phyloP scores from a whole-genome alignment of 2,797 vertebrate species.

The Chrosomus eos region DNA sequence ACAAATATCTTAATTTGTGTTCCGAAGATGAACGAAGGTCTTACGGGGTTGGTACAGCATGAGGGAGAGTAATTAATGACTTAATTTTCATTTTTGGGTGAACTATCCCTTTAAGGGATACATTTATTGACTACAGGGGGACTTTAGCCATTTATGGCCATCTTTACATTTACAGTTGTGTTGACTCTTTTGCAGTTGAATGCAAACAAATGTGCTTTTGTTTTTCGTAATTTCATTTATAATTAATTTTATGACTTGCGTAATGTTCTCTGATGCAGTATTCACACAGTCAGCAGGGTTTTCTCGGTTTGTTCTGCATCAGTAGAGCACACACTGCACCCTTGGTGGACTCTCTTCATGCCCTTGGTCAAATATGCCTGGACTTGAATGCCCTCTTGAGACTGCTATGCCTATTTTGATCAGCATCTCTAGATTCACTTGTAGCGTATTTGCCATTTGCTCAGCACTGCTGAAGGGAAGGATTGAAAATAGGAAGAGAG shows the following conservation, averaged over 20 bases:
- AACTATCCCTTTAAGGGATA: too few species aligned
- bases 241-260: not conserved
- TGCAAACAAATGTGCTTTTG: not conserved
- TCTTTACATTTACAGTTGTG: too few species aligned
- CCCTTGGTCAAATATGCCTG: conserved; percentile 33
- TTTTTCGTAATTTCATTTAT: not conserved
- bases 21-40: too few species aligned
- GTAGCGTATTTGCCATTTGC: not conserved
- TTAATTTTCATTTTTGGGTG: too few species aligned
- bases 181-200: not conserved
- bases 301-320: not conserved
- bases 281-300: not conserved
- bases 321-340: not conserved
- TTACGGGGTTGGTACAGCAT: too few species aligned
- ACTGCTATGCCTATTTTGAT: conserved; percentile 25
- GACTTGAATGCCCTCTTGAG: conserved; percentile 21
- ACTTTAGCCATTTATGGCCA: too few species aligned
- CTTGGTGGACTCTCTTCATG: conserved; percentile 15
- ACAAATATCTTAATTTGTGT: too few species aligned
- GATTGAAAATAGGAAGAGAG: not conserved
- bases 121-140: too few species aligned
- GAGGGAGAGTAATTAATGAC: too few species aligned
- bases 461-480: not conserved
- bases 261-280: not conserved
- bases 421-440: conserved; percentile 25